Conservation (phyloP, 1,140 invertebrate species). For the Brachionus plicatilis region DNA sequence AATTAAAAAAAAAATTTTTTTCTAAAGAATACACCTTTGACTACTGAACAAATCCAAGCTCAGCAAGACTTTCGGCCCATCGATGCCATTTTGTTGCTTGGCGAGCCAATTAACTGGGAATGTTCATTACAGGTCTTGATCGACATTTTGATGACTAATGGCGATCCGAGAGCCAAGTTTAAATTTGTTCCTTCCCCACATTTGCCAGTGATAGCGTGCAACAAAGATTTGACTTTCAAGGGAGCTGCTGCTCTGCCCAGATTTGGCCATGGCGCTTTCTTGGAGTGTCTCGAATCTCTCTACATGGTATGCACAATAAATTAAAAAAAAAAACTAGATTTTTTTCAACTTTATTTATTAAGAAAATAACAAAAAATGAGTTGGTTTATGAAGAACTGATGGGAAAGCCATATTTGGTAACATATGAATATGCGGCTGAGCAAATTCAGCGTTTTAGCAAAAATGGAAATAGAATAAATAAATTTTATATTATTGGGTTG, state of each 20-base stretch:
- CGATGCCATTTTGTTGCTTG: constrained; percentile 61
- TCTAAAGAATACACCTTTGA: background rate
- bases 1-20: background rate
- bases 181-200: constrained; percentile 49
- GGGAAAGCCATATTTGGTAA: constrained; percentile 66
- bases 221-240: constrained; percentile 68
- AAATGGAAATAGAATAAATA: constrained; percentile 58
- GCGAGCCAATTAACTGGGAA: constrained; percentile 65
- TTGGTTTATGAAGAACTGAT: constrained; percentile 63
- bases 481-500: constrained; percentile 62
- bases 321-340: background rate
- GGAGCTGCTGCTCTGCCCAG: constrained; percentile 63
- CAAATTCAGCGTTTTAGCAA: constrained; percentile 60
- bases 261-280: constrained; percentile 66
- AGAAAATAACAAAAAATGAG: constrained; percentile 63
- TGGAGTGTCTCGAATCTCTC: constrained; percentile 64
- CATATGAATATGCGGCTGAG: constrained; percentile 63
- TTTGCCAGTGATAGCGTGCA: constrained; percentile 65
- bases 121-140: constrained; percentile 59
- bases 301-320: constrained; percentile 56
- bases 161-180: constrained; percentile 55
- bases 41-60: background rate
- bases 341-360: background rate
- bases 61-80: constrained; percentile 36
- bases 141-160: constrained; percentile 44